A percentile compares a stretch with the other conserved stretches of the same genome.
phyloP scores from a whole-genome alignment of 2,888 invertebrate species.

The Pyralis farinalis region DNA sequence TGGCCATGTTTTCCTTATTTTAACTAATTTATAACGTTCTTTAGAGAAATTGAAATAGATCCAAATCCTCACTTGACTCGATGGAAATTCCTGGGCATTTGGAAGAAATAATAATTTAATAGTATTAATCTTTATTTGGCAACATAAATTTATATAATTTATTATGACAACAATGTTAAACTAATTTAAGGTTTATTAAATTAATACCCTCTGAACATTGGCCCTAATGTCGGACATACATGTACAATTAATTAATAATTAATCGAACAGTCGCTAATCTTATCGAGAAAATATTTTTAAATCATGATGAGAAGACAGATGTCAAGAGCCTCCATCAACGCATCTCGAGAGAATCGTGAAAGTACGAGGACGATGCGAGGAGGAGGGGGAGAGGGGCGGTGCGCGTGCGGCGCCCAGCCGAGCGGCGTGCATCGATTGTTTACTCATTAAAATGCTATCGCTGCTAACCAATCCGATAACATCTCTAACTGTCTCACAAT shows the following conservation, averaged over 20 bases:
- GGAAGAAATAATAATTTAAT: too few species aligned
- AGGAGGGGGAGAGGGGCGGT: constrained; percentile 14
- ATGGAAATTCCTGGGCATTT: too few species aligned
- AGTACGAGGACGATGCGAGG: constrained; percentile 19
- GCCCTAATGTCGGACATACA: not conserved
- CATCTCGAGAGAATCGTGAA: constrained; percentile 25
- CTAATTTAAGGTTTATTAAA: not conserved
- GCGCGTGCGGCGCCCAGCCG: constrained; percentile 74
- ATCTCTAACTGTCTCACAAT: constrained; percentile 70
- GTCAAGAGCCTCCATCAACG: constrained; percentile 18
- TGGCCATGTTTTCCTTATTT: too few species aligned
- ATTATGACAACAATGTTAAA: too few species aligned
- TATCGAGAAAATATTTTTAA: constrained; percentile 17
- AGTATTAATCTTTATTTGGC: too few species aligned
- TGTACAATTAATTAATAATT: constrained; percentile 4
- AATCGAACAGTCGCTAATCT: constrained; percentile 12
- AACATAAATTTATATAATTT: too few species aligned
- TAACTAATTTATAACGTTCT: too few species aligned
- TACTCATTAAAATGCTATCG: constrained; percentile 80
- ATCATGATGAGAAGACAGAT: constrained; percentile 15
- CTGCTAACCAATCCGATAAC: constrained; percentile 63
- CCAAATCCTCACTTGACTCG: too few species aligned
- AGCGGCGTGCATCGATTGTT: constrained; percentile 79
- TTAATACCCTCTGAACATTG: too few species aligned
- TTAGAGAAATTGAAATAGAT: too few species aligned